A percentile compares a stretch with the other conserved stretches of the same genome.
Conservation (phyloP, 64 coral and sea anemone genomes). For the Stichodactyla mertensii region DNA sequence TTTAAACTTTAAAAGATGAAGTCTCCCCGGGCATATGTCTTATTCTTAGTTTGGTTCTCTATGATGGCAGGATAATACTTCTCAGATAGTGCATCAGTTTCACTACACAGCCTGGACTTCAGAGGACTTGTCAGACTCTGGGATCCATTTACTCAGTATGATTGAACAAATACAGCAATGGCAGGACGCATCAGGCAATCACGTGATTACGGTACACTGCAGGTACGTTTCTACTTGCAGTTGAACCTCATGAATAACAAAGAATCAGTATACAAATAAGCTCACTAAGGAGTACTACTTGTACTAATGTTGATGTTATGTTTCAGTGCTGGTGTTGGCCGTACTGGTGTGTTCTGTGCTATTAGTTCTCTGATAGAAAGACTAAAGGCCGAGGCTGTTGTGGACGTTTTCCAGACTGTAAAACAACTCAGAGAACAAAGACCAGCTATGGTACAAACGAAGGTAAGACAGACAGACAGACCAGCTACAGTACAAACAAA, state of each 20-base stretch:
- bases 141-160: background rate
- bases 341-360: conserved; percentile 61
- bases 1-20: too few species aligned
- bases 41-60: background rate
- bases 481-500: background rate
- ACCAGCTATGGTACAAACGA: conserved; percentile 62
- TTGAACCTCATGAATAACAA: too few species aligned
- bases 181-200: conserved; percentile 25
- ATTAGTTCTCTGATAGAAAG: conserved; percentile 42
- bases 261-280: too few species aligned
- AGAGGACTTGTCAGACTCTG: conserved; percentile 12
- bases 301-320: background rate
- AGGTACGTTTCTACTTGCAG: background rate
- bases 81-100: conserved; percentile 12
- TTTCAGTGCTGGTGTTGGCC: conserved; percentile 49
- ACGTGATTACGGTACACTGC: conserved; percentile 30
- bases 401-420: conserved; percentile 47
- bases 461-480: conserved; percentile 22
- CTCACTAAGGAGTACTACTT: background rate
- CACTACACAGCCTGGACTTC: conserved; percentile 32
- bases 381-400: conserved; percentile 43
- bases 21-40: too few species aligned
- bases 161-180: conserved; percentile 38
- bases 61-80: background rate
- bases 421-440: conserved; percentile 49